phyloP scores from a whole-genome alignment of 92 coral and sea anemone species.

The Scolanthus callimorphus region DNA sequence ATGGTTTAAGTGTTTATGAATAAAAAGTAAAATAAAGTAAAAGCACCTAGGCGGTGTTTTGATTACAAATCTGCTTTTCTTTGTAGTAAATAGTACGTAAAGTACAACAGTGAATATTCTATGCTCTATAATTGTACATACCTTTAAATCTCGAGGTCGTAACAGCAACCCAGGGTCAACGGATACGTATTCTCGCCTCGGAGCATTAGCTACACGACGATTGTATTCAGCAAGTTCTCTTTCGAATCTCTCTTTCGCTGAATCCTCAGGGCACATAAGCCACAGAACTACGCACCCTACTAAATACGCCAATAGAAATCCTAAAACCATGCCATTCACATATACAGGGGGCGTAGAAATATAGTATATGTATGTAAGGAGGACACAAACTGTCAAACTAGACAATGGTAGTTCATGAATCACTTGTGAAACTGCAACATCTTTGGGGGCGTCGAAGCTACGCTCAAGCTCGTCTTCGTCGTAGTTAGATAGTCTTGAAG shows the following conservation, averaged over 20 bases:
- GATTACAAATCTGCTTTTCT: too few relatives aligned
- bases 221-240: conserved; percentile 76
- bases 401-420: conserved; percentile 63
- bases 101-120: too few relatives aligned
- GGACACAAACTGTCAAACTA: conserved; percentile 50
- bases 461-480: not conserved
- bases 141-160: conserved; percentile 69
- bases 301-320: conserved; percentile 65
- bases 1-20: too few relatives aligned
- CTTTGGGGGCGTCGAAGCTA: not conserved
- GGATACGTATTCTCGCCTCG: conserved; percentile 34
- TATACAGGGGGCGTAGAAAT: conserved; percentile 70
- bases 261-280: conserved; percentile 89
- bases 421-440: too few relatives aligned
- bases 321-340: conserved; percentile 72
- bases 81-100: too few relatives aligned
- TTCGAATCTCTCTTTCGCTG: conserved; percentile 74
- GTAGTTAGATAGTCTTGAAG: not conserved
- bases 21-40: too few relatives aligned
- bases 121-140: conserved; percentile 22
- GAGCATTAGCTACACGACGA: conserved; percentile 36
- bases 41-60: too few relatives aligned
- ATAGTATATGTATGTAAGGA: conserved; percentile 52
- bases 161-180: conserved; percentile 62
- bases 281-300: conserved; percentile 78